Evolutionary conservation across 1,140 invertebrate species (phyloP), one percentile per base, ranked within the genome.

Genomic region (Lepidurus couesii): DNA sequence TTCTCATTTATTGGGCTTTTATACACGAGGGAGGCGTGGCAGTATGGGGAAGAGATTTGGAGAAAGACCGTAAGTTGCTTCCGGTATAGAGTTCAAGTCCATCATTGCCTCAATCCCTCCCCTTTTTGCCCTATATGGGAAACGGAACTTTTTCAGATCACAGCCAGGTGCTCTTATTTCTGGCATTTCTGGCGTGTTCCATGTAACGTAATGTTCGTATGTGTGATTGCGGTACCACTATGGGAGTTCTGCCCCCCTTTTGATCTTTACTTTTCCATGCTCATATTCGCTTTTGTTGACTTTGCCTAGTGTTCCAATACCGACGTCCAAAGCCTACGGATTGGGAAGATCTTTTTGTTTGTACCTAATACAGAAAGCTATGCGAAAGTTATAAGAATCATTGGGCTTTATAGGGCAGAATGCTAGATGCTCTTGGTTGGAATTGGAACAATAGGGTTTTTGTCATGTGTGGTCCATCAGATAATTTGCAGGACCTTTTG

Each of bases 81-180:
- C 53, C 53, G 53, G 53, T 65, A 65, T 65, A 65, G 53, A 65
- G 53, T 65, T 65, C 53, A 65, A 65, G 53, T 65, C 53, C 53
- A 65, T 65, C 53, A 65, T 65, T 21, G 16, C 9, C 7, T 65
- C 53, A 13, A 21, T 65, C 21, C 53, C 53, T 13, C 53, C 53
- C 53, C 53, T 21, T 65, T n/a, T 65, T 65, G 53, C n/a, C 21
- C 53, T 65, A 65, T 65, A 65, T 65, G 53, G 53, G 53, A 65
- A 65, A 65, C 16, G 16, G 53, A 65, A 65, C 53, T 65, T 65
- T 13, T 21, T 21, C 53, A 65, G 53, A 13, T 65, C 53, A 21
- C 53, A 65, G 53, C 53, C 53, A 65, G 53, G 53, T 65, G 53
- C 53, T 65, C 53, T 65, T 13, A 65, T 65, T 65, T 65, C 21